Conservation (phyloP, 2,888 invertebrate species). For the Cephus pygmeus region DNA sequence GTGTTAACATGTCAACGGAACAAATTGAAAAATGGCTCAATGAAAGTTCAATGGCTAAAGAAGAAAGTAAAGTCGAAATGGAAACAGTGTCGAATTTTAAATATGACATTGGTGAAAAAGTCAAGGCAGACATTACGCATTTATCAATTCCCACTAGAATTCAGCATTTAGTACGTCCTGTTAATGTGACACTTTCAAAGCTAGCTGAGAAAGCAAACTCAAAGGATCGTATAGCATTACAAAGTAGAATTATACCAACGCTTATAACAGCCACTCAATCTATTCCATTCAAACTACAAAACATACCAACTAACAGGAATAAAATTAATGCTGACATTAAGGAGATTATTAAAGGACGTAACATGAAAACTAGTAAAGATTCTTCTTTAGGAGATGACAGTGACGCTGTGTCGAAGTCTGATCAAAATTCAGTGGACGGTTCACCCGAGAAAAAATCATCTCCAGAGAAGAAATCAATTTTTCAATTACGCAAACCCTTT, state of each 20-base stretch:
- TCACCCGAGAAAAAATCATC: slow-evolving; percentile 47
- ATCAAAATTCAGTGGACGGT: slow-evolving; percentile 45
- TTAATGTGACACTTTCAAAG: slow-evolving; percentile 61
- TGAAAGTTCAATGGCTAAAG: slow-evolving; percentile 69
- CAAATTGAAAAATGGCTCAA: slow-evolving; percentile 77
- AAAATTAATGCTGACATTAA: slow-evolving; percentile 44
- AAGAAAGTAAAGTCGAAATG: slow-evolving; percentile 57
- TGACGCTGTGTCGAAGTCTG: slow-evolving; percentile 46
- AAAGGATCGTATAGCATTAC: slow-evolving; percentile 21
- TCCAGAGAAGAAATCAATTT: slow-evolving; percentile 53
- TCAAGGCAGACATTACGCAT: slow-evolving; percentile 47
- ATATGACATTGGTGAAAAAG: slow-evolving; percentile 31
- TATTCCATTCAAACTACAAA: slow-evolving; percentile 16
- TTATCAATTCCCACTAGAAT: slow-evolving; percentile 62
- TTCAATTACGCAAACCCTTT: slow-evolving; percentile 69
- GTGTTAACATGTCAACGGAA: slow-evolving; percentile 77
- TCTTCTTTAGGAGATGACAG: slow-evolving; percentile 43
- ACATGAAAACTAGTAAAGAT: slow-evolving; percentile 59
- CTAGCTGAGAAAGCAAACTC: slow-evolving; percentile 39
- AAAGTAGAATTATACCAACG: slow-evolving; percentile 25
- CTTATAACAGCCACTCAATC: slow-evolving; percentile 18
- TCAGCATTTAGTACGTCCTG: slow-evolving; percentile 61
- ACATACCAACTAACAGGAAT: slow-evolving; percentile 32
- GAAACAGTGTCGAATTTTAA: slow-evolving; percentile 51
- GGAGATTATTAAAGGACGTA: slow-evolving; percentile 43